Base-by-base conservation (phyloP, 2,797 vertebrate genomes). In the Dermochelys coriacea region DNA sequence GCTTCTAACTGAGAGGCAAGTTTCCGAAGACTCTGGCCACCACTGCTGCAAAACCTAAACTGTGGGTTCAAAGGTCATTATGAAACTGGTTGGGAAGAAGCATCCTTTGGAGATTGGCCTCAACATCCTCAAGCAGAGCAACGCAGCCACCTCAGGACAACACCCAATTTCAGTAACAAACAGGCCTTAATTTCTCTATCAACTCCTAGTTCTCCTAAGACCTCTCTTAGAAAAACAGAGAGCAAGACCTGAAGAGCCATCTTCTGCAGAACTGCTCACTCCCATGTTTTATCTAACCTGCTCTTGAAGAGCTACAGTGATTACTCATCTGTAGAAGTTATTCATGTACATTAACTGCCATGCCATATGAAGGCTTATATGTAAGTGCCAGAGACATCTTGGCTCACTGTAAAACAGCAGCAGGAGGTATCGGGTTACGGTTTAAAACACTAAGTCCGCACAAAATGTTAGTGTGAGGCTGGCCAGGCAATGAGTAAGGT, bases 321-420 rank as follows among this genome's bases (percentile, higher is more conserved):
- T 9, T 49, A 78, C 11, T 82, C 18, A 31, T 29, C 52, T 81
- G 12, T 1, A 14, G 79, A 86, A 91, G 79, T 74, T 77, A 80
- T 89, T 90, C 83, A 31, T 50, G 75, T 93, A 92, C 79, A 79
- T 47, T 34, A 88, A 59, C 27, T 89, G 71, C 54, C 82, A 93
- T 18, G 45, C n/a, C 90, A 91, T 3, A 94, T 50, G 71, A 82
- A 95, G 90, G 37, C 12, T 47, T n/a, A 16, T 50, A 8, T 12
- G 86, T 68, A 92, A 89, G 86, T 61, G 59, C 29, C 37, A 94
- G 59, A 91, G 74, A 83, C 6, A n/a, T 74, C n/a, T 49, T 85
- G 45, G 88, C 92, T 80, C 1, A 45, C 88, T 85, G 52, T 27
- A 82, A 93, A 92, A 90, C 83, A 96, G 47, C 85, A 92, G 91